phyloP scores from a whole-genome alignment of 2,797 vertebrate species.

The Darevskia mixta region DNA sequence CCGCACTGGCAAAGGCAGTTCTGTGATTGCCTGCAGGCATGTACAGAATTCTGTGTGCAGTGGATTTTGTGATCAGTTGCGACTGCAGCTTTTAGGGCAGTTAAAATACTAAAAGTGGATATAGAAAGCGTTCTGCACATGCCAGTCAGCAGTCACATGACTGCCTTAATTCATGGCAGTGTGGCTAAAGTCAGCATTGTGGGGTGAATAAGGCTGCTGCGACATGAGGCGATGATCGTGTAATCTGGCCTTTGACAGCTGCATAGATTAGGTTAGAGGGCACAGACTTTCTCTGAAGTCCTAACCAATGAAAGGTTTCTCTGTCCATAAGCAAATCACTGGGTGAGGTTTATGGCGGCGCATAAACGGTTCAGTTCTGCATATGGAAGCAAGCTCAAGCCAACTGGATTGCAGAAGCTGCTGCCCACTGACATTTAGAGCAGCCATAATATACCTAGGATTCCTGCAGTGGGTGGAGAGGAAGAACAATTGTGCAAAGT shows the following conservation, averaged over 20 bases:
- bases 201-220: neutral
- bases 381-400: neutral
- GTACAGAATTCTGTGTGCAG: neutral
- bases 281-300: neutral
- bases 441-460: neutral
- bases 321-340: neutral
- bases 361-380: neutral
- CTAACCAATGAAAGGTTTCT: neutral
- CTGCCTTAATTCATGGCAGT: neutral
- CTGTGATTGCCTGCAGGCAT: neutral
- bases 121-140: neutral
- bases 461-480: neutral
- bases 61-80: neutral
- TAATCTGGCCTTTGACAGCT: neutral
- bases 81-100: neutral
- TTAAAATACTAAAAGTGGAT: constrained; percentile 5
- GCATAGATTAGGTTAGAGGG: neutral
- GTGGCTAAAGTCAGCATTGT: neutral
- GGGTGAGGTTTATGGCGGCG: neutral
- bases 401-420: neutral
- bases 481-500: neutral
- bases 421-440: neutral
- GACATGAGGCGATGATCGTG: neutral
- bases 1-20: neutral
- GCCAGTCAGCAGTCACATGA: neutral